phyloP scores from a whole-genome alignment of 2,888 invertebrate genomes.

The Drosophila gaucha region DNA sequence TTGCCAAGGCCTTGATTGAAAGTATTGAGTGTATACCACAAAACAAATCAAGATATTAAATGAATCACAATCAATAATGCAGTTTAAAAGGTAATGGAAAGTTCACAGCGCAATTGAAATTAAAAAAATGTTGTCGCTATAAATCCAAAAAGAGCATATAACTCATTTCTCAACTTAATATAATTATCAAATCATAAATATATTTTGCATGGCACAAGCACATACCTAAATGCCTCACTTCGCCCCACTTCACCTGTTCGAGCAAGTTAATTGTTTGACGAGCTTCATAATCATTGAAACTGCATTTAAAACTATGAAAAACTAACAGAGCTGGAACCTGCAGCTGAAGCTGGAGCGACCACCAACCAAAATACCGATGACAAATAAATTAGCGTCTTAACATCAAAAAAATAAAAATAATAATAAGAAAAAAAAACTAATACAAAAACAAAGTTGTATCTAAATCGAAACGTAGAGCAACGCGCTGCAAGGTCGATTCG shows the following conservation, averaged over 20 bases:
- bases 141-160: too few relatives aligned
- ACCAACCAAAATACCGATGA: slow-evolving; percentile 50
- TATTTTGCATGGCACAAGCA: slow-evolving; percentile 30
- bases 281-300: slow-evolving; percentile 63
- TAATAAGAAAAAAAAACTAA: slow-evolving; percentile 12
- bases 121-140: too few relatives aligned
- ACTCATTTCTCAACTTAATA: too few relatives aligned
- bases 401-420: slow-evolving; percentile 19
- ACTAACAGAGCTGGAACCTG: slow-evolving; percentile 2
- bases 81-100: too few relatives aligned
- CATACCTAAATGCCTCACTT: slow-evolving; percentile 6
- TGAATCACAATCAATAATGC: background rate
- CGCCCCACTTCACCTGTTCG: background rate
- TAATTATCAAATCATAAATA: slow-evolving; percentile 11
- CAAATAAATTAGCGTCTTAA: slow-evolving; percentile 76
- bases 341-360: slow-evolving; percentile 8
- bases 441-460: slow-evolving; percentile 24
- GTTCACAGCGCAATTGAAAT: too few relatives aligned
- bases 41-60: too few relatives aligned
- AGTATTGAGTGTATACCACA: too few relatives aligned
- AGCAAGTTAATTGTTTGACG: slow-evolving; percentile 54
- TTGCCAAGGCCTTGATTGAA: too few relatives aligned
- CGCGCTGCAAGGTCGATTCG: slow-evolving; percentile 56
- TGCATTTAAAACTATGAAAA: slow-evolving; percentile 32
- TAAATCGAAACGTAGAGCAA: too few relatives aligned